Evolutionary conservation across 1,140 invertebrate species (phyloP), one percentile per base, ranked within the genome.

Genomic region (Onthophagus taurus): DNA sequence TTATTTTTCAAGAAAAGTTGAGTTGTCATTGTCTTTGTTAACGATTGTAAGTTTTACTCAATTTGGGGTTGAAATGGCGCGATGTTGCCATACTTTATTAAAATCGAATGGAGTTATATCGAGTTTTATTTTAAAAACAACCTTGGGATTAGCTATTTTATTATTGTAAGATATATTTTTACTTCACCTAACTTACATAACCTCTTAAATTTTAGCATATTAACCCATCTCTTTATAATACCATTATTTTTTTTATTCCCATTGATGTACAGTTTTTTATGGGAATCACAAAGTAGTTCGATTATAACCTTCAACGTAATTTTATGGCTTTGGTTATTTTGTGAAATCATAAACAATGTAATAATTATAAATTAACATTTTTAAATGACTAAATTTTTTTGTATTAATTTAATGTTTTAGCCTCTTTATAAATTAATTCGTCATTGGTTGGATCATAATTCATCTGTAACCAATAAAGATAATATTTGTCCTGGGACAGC

Each of bases 201-300:
- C 16, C 20, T 17, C 12, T 23, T 41, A 11, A 26, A 14, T 45
- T 45, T 5, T 24, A 45, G 44, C 24, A 12, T 20, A 19, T 12
- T 39, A 18, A 39, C 30, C n/a, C 35, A 45, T 24, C 16, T 45
- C 9, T 9, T 31, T 14, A 31, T 45, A 33, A 36, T 39, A 20
- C 44, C 44, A 18, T 9, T 31, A n/a, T 38, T 30, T 37, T 45
- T 45, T 30, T 17, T 45, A 2, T 26, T 38, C 33, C 44, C 44
- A 31, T 18, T 45, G 16, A 36, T 7, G 19, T 36, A 35, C 12
- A 31, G 35, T 13, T 45, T 39, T 13, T 9, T 45, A 20, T 13
- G 17, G 12, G 35, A 45, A 17, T 21, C 35, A 4, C 20, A 31
- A 38, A 30, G 24, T 21, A 9, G 18, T 18, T 38, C 35, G 14